Conservation (phyloP, 1,140 invertebrate genomes). For the Anthonomus grandis region DNA sequence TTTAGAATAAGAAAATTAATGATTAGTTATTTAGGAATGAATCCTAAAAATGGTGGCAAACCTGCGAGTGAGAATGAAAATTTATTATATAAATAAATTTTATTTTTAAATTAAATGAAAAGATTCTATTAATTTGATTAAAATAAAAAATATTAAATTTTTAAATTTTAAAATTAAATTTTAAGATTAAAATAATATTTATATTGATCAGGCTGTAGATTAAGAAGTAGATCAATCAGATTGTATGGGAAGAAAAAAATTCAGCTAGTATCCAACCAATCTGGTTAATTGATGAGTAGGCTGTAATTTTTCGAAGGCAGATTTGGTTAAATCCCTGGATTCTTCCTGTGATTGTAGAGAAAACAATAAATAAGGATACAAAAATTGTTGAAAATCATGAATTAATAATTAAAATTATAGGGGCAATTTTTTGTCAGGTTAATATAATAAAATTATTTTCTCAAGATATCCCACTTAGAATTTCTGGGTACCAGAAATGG, state of each 20-base stretch:
- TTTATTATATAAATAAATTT: no score
- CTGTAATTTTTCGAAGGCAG: constrained; percentile 52
- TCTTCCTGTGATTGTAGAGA: constrained; percentile 42
- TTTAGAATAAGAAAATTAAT: constrained; percentile 50
- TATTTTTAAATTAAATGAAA: constrained; percentile 51
- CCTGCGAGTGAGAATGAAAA: constrained; percentile 54
- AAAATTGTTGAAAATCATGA: constrained; percentile 24
- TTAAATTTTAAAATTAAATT: constrained; percentile 48
- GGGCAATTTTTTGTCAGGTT: constrained; percentile 56
- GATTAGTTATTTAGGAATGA: constrained; percentile 54
- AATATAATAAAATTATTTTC: constrained; percentile 50
- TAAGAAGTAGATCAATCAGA: constrained; percentile 44
- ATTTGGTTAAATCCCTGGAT: constrained; percentile 51
- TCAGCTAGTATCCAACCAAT: constrained; percentile 52
- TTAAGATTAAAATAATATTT: constrained; percentile 47
- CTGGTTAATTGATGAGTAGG: constrained; percentile 56
- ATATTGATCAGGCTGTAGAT: neutral
- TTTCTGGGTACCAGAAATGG: constrained; percentile 53
- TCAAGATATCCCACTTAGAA: constrained; percentile 50
- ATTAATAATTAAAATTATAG: constrained; percentile 49
- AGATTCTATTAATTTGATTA: constrained; percentile 48
- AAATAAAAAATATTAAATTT: constrained; percentile 46
- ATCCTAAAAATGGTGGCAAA: constrained; percentile 54
- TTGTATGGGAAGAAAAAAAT: constrained; percentile 45
- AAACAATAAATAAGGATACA: constrained; percentile 46